Evolutionary conservation across 2,888 invertebrate species (phyloP), one percentile per base, ranked within the genome.

Genomic region (Heliconius aoede): DNA sequence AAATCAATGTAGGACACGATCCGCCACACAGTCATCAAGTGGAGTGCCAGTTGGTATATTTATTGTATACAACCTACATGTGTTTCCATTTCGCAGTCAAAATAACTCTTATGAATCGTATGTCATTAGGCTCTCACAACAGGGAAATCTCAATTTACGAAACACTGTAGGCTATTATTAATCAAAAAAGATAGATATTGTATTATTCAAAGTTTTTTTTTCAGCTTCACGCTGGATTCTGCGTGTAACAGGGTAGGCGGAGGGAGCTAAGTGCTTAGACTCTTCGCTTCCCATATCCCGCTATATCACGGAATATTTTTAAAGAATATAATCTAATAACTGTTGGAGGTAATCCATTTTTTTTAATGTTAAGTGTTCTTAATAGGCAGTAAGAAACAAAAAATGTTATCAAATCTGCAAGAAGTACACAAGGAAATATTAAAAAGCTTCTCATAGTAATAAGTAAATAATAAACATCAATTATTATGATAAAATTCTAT

Each of bases 61-160:
- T 76, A 71, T 80, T 62, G 36, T n/a, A n/a, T n/a, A n/a, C 36
- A 65, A 73, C 72, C 76, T 69, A 76, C 75, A 76, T 76, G 72
- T 24, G 67, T 36, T 72, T 60, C 67, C 72, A 74, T 81, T 80
- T 71, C 68, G 71, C 71, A 32, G 62, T 76, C 76, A 72, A 78
- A 80, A 76, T 81, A 81, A 76, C 73, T 76, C 78, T 78, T 77
- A 81, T 76, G 76, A 81, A 81, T 81, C 69, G 76, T 75, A 61
- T 68, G 74, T 78, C 75, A 74, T 78, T 80, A 80, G 73, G 64
- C 64, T 46, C 21, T 73, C 60, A 76, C 58, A 76, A 58, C 67
- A 67, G 58, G 73, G 64, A 74, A 78, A 76, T 81, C 76, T 60
- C 65, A 64, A 60, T 71, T 64, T 58, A 51, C 73, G 51, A 51